Base-by-base conservation (phyloP, 2,113 vertebrate genomes). In the Ceyx melanurus region DNA sequence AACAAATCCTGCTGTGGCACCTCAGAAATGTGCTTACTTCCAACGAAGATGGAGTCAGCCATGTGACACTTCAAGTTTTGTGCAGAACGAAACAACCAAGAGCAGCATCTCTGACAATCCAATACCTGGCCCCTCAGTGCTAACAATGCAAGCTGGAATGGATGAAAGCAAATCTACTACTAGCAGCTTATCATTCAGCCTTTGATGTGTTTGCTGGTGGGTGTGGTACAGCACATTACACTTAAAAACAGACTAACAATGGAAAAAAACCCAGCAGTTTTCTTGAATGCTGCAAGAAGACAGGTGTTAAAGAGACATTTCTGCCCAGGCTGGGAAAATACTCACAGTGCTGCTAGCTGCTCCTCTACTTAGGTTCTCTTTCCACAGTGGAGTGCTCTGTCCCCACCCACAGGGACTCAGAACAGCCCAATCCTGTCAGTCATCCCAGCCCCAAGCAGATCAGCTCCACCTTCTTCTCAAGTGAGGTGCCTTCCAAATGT, bases 141-240 rank as follows among this genome's bases (percentile, higher is more conserved):
- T 25, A 85, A 83, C 42, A 68, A n/a, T 1, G 3, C 35, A 54
- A 54, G 26, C 21, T 56, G 0, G 43, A 76, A 85, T 11, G 33
- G 56, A 92, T 86, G 17, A 86, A 93, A 93, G 37, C 10, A 48
- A 84, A 64, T 10, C 56, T 42, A 58, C 68, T 66, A 46, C n/a
- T 84, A 94, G 33, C 95, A 93, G 56, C 43, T 19, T 56, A 77
- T 72, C 23, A 0, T 31, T 80, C 15, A 42, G 29, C 14, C 86
- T 95, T 93, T 95, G 92, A 95, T 94, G 92, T 89, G 54, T 80
- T 92, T 92, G 75, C 87, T 67, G 58, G 61, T 86, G 84, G 90
- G 88, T 88, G 88, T 50, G 62, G 77, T 92, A 85, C 56, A 60
- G 68, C 89, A 80, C 8, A 3, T 74, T 60, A 51, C 2, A 66